Conservation (phyloP, 1,140 invertebrate species). For the Condylostylus longicornis region DNA sequence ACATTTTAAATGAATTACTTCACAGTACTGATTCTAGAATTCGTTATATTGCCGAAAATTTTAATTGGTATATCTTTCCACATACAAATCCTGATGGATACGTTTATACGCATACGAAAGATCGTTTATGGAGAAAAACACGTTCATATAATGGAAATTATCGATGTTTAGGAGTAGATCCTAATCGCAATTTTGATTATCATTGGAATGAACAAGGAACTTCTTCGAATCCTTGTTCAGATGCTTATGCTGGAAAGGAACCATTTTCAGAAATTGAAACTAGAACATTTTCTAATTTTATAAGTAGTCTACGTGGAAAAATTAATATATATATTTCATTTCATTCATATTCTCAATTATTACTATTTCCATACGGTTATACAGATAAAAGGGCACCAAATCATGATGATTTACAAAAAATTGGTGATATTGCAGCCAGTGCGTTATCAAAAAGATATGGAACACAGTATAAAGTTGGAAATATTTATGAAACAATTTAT, state of each 20-base stretch:
- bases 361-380: constrained; percentile 56
- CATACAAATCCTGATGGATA: constrained; percentile 66
- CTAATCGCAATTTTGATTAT: constrained; percentile 59
- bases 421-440: constrained; percentile 41
- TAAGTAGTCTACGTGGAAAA: constrained; percentile 9
- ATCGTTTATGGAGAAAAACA: constrained; percentile 63
- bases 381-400: constrained; percentile 40
- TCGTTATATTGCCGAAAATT: constrained; percentile 35
- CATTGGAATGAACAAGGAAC: constrained; percentile 50
- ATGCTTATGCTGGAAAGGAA: constrained; percentile 48
- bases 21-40: constrained; percentile 32
- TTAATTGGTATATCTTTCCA: constrained; percentile 57
- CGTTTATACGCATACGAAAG: constrained; percentile 47
- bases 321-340: constrained; percentile 41
- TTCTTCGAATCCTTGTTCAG: constrained; percentile 46
- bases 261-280: constrained; percentile 63
- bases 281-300: constrained; percentile 27
- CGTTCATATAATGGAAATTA: constrained; percentile 36
- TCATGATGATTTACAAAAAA: constrained; percentile 40
- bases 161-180: constrained; percentile 49
- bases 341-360: constrained; percentile 60
- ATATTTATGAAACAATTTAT: constrained; percentile 23
- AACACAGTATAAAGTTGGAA: constrained; percentile 41
- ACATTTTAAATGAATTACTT: constrained; percentile 47
- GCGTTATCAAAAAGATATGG: constrained; percentile 44